These are phyloP conservation scores for Mesaphorura yosii DNA, from an alignment of 1,140 invertebrate species.

Conservation along the genomic window DNA sequence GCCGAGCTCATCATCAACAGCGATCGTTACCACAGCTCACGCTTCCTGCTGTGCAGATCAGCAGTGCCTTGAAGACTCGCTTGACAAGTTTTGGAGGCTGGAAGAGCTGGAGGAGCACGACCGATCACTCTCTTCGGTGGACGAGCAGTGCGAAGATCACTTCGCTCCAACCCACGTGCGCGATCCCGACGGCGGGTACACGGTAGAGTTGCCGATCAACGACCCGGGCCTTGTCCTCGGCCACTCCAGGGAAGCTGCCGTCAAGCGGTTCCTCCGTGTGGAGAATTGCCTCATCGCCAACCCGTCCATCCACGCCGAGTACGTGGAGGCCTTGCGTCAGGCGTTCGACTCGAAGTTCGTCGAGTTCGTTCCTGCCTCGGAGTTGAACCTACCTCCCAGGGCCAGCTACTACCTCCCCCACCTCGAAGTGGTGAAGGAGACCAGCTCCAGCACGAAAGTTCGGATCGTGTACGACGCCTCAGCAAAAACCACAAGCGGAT, in stretches of 20 bases:
- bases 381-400: constrained; percentile 5
- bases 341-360: constrained; percentile 31
- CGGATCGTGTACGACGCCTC: constrained; percentile 26
- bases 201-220: constrained; percentile 30
- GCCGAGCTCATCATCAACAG: not conserved
- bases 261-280: constrained; percentile 24
- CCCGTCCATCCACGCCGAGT: constrained; percentile 23
- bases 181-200: constrained; percentile 24
- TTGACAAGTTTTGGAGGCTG: constrained; percentile 33
- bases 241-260: constrained; percentile 16
- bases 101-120: constrained; percentile 11
- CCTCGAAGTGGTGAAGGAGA: constrained; percentile 18
- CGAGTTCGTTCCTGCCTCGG: constrained; percentile 12
- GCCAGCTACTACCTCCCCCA: constrained; percentile 27
- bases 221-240: constrained; percentile 11
- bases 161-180: constrained; percentile 21
- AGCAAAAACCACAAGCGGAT: constrained; percentile 5
- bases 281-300: constrained; percentile 26
- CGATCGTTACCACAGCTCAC: not conserved
- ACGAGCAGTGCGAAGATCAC: constrained; percentile 28
- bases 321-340: constrained; percentile 32
- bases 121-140: not conserved
- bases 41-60: not conserved
- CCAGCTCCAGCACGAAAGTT: constrained; percentile 22
- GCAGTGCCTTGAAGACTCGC: not conserved